A percentile compares a stretch with the other conserved stretches of the same genome.
phyloP scores from a whole-genome alignment of 2,888 invertebrate species.

The Hydrotaea cyrtoneurina region DNA sequence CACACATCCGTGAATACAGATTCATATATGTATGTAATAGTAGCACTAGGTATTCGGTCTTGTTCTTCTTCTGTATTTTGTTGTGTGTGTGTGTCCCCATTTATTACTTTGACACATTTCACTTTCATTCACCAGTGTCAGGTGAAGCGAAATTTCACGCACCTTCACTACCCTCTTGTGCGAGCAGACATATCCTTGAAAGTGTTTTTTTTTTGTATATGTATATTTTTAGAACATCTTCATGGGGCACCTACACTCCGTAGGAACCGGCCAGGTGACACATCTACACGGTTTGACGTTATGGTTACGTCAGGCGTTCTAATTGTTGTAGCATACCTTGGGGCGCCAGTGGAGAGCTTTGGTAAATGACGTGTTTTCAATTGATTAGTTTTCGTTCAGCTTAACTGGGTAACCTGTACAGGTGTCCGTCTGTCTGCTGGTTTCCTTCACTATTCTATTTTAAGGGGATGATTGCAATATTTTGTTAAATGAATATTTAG shows the following conservation, averaged over 20 bases:
- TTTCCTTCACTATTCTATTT: no score
- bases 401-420: no score
- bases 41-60: neutral
- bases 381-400: neutral
- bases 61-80: neutral
- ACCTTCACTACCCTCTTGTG: neutral
- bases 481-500: no score
- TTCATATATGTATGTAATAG: neutral
- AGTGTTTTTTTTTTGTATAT: neutral
- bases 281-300: neutral
- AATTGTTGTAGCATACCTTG: no score
- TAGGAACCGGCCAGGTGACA: no score
- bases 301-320: neutral
- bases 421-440: no score
- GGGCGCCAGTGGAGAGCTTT: no score
- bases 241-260: neutral
- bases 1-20: neutral
- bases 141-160: neutral
- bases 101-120: conserved; percentile 7
- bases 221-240: neutral
- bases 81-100: neutral
- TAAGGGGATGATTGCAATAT: no score
- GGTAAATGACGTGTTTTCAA: neutral
- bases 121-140: neutral
- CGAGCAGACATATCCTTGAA: conserved; percentile 5